Percentiles rank a stretch among this genome's conserved stretches.
phyloP scores from a whole-genome alignment of 2,797 vertebrate species.

The Pteronotus mesoamericanus region DNA sequence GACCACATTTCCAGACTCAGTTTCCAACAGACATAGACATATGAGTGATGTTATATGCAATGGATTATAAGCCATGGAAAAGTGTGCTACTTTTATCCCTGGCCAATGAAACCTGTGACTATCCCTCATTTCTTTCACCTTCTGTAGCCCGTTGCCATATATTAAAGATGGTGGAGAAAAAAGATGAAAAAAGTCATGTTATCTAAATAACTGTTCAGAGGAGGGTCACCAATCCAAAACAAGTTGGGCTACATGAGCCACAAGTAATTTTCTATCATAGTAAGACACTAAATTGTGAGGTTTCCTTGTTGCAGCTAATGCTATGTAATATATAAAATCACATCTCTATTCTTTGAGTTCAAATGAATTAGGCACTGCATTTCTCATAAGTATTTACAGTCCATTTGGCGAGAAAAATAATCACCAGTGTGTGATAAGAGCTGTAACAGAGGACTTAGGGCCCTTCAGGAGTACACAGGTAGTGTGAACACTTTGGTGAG shows the following conservation, averaged over 20 bases:
- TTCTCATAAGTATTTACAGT: neutral
- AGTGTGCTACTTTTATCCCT: neutral
- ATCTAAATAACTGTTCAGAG: neutral
- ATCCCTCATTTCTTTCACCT: neutral
- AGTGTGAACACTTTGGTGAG: neutral
- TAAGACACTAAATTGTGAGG: neutral
- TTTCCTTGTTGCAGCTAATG: neutral
- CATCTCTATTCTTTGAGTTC: neutral
- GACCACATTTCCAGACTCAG: neutral
- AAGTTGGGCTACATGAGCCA: neutral
- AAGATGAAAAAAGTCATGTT: neutral
- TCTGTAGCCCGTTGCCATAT: neutral
- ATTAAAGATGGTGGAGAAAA: neutral
- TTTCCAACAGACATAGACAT: neutral
- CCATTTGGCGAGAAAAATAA: neutral
- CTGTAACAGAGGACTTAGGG: neutral
- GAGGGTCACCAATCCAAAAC: neutral
- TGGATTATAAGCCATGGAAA: neutral
- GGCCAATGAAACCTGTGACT: neutral
- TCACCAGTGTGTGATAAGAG: neutral
- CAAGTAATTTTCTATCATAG: neutral
- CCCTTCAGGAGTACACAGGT: neutral
- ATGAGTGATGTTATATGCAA: neutral
- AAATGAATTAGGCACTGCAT: neutral
- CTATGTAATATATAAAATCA: neutral